Conservation (phyloP, 2,113 vertebrate genomes). For the Otolemur garnettii region DNA sequence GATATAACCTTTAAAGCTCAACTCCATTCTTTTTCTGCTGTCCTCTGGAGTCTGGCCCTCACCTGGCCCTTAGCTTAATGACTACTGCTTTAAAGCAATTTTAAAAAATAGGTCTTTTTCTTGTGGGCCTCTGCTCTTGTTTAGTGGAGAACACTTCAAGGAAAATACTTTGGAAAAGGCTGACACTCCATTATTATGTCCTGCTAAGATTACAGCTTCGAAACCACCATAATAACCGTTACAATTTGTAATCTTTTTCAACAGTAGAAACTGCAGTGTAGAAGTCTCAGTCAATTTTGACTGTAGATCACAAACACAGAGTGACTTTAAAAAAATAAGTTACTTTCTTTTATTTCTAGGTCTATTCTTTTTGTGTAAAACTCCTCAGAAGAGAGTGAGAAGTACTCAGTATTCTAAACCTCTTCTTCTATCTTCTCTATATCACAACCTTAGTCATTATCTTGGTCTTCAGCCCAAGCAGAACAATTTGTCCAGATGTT, state of each 20-base stretch:
- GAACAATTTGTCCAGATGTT: background rate
- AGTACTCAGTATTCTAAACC: background rate
- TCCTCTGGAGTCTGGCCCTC: background rate
- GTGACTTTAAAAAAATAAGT: background rate
- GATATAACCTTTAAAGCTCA: background rate
- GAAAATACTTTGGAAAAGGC: background rate
- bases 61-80: background rate
- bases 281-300: background rate
- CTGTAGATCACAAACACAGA: background rate
- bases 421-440: background rate
- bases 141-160: conserved; percentile 30
- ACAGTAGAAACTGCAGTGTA: background rate
- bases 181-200: background rate
- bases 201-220: background rate
- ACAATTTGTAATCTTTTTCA: background rate
- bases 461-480: background rate
- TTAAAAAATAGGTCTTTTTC: background rate
- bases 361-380: background rate
- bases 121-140: background rate
- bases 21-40: background rate
- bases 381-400: background rate
- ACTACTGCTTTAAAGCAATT: background rate
- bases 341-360: background rate
- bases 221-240: background rate
- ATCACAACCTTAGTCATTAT: background rate